These are phyloP conservation scores for Echinometra lucunter DNA, from an alignment of 53 echinoderm and acorn worm genomes.

Conservation along the genomic window DNA sequence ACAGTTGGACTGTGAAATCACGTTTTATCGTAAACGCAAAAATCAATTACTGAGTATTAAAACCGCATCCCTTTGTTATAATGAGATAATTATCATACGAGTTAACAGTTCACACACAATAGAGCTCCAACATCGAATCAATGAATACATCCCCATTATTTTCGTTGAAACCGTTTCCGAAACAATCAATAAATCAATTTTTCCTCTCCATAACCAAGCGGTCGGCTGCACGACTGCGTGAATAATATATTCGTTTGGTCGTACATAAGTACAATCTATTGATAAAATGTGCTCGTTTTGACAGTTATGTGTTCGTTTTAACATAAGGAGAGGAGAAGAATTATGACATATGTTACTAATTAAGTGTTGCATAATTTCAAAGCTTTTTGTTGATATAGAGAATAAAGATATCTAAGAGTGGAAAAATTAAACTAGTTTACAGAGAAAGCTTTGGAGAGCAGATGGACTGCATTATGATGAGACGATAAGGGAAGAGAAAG, in stretches of 20 bases:
- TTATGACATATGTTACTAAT: slow-evolving; percentile 10
- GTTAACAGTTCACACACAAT: slow-evolving; percentile 23
- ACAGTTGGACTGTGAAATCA: background rate
- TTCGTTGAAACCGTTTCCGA: background rate
- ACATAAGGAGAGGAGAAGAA: background rate
- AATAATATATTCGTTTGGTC: slow-evolving; percentile 13
- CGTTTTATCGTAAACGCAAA: background rate
- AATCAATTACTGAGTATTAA: slow-evolving; percentile 1
- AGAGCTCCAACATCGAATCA: background rate
- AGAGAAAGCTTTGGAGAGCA: background rate
- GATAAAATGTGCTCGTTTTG: slow-evolving; percentile 1
- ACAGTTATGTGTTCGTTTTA: slow-evolving; percentile 23
- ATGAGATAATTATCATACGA: background rate
- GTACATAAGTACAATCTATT: background rate
- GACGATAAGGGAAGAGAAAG: background rate
- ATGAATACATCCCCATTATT: background rate
- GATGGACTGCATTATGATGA: background rate
- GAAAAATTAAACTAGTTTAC: background rate
- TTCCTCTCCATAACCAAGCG: slow-evolving; percentile 14
- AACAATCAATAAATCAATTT: slow-evolving; percentile 35
- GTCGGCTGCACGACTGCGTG: background rate
- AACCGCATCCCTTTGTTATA: slow-evolving; percentile 16
- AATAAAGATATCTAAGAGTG: background rate
- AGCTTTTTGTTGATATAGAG: background rate
- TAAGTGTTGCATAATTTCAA: background rate